Percentiles rank a stretch among this genome's conserved stretches.
Evolutionary conservation across 2,888 invertebrate genomes (phyloP).

Genomic region (Agrotis ipsilon): DNA sequence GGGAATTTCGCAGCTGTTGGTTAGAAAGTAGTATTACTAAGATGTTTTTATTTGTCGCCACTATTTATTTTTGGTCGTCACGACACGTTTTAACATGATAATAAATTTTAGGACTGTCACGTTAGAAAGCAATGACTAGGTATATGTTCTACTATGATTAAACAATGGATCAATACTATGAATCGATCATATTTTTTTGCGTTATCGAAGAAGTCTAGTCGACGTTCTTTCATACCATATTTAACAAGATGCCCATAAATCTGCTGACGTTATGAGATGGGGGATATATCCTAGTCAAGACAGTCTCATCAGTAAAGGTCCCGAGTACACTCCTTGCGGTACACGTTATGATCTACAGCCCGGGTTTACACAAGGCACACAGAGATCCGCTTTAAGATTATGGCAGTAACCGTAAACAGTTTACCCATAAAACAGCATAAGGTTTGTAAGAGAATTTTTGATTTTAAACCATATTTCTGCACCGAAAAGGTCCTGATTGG

Average conservation of each 20-base stretch:
- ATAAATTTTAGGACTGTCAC: slow-evolving; percentile 6
- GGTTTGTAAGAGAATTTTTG: slow-evolving; percentile 55
- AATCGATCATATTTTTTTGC: background rate
- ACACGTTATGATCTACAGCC: slow-evolving; percentile 75
- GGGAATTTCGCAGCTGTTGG: slow-evolving; percentile 22
- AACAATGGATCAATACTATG: background rate
- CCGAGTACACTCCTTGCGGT: slow-evolving; percentile 73
- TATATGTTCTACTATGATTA: background rate
- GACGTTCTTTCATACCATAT: too few relatives aligned
- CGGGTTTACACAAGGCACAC: slow-evolving; percentile 61
- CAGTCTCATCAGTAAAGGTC: slow-evolving; percentile 67
- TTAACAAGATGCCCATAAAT: slow-evolving; percentile 48
- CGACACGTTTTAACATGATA: slow-evolving; percentile 9
- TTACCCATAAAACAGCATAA: slow-evolving; percentile 43
- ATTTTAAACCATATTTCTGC: slow-evolving; percentile 67
- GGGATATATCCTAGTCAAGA: slow-evolving; percentile 64
- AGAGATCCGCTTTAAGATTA: slow-evolving; percentile 79
- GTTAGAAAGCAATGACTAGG: background rate
- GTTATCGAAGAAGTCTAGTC: background rate
- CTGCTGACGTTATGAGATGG: slow-evolving; percentile 55
- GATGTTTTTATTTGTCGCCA: background rate
- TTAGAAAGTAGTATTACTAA: slow-evolving; percentile 20
- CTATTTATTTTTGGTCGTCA: slow-evolving; percentile 8
- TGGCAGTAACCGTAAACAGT: slow-evolving; percentile 63
- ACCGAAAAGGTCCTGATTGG: slow-evolving; percentile 47